These are phyloP conservation scores for Nomada lathburiana DNA, from an alignment of 2,888 invertebrate genomes.

Conservation along the genomic window DNA sequence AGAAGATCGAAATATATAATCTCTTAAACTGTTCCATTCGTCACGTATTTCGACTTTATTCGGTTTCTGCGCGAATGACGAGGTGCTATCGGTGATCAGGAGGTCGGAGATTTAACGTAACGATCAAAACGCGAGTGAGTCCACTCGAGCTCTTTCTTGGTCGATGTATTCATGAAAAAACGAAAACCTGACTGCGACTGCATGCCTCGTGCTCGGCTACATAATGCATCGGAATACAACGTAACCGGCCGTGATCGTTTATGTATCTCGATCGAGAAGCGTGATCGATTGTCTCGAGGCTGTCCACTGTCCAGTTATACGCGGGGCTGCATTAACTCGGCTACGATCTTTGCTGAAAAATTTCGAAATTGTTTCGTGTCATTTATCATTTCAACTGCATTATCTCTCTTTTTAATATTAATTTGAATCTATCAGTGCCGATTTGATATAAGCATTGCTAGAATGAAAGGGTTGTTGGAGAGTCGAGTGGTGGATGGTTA, in stretches of 20 bases:
- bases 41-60: neutral
- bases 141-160: conserved; percentile 1
- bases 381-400: neutral
- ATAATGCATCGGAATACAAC: conserved; percentile 69
- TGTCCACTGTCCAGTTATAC: conserved; percentile 2
- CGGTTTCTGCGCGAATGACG: neutral
- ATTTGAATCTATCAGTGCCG: neutral
- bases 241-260: conserved; percentile 59
- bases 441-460: neutral
- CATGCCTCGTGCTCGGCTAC: conserved; percentile 59
- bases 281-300: conserved; percentile 63
- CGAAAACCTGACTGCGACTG: conserved; percentile 30
- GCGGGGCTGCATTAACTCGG: neutral
- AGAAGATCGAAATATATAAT: too few species aligned
- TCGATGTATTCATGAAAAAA: conserved; percentile 52
- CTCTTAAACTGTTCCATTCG: neutral
- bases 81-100: conserved; percentile 27
- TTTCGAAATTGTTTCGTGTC: conserved; percentile 28
- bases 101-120: conserved; percentile 12
- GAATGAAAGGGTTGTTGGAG: neutral
- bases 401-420: neutral
- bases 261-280: conserved; percentile 59
- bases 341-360: neutral
- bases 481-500: neutral
- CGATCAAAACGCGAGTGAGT: neutral